A percentile compares a stretch with the other conserved stretches of the same genome.
phyloP scores from a whole-genome alignment of 2,113 vertebrate genomes.

The Furnarius figulus region DNA sequence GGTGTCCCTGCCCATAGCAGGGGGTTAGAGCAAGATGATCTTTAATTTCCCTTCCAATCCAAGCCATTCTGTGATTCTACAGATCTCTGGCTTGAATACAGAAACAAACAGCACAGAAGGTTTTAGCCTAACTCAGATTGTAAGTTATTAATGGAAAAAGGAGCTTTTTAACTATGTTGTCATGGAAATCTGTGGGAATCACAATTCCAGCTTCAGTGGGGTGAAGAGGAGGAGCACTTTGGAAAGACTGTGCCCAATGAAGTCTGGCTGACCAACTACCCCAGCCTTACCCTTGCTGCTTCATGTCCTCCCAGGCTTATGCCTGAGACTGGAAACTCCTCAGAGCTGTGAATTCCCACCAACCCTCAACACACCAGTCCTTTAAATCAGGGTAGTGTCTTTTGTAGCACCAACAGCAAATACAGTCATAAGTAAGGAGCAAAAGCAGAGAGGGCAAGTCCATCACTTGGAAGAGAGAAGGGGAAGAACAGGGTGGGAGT shows the following conservation, averaged over 20 bases:
- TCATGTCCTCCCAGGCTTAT: background rate
- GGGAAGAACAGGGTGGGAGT: background rate
- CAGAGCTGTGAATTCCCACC: background rate
- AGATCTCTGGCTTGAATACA: background rate
- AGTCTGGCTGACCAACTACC: background rate
- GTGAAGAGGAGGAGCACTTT: background rate
- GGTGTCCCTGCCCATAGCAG: background rate
- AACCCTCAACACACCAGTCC: fast-evolving
- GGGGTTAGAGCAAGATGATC: fast-evolving
- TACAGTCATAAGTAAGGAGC: background rate
- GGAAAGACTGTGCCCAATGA: background rate
- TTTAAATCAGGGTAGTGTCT: background rate
- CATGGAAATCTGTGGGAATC: background rate
- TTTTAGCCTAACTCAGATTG: background rate
- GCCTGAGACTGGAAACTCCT: background rate
- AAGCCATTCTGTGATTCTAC: background rate
- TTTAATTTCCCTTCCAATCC: background rate
- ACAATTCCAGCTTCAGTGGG: background rate
- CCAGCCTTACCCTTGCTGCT: background rate
- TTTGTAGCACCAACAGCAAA: background rate
- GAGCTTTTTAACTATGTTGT: background rate
- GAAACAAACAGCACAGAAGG: background rate
- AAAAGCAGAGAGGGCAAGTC: background rate
- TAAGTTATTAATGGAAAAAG: background rate
- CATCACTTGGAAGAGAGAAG: background rate